phyloP scores from a whole-genome alignment of 2,113 vertebrate species.

The Halcyon senegalensis region DNA sequence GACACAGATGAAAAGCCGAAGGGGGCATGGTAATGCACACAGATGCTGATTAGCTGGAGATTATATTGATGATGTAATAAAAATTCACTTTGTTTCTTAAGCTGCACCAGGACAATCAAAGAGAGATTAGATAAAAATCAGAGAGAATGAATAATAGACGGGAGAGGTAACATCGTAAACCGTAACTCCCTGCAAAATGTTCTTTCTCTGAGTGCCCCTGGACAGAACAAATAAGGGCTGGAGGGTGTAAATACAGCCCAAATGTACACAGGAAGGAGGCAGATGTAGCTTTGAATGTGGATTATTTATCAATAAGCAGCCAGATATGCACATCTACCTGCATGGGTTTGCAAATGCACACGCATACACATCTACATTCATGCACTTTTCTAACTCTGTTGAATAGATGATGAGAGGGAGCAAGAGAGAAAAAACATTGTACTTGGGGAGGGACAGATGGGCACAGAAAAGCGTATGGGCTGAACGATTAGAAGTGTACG shows the following conservation, averaged over 20 bases:
- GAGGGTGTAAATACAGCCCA: not conserved
- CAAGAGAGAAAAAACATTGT: not conserved
- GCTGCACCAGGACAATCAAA: conserved; percentile 77
- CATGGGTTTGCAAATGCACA: fast-evolving
- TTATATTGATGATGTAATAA: conserved; percentile 86
- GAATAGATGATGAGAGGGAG: not conserved
- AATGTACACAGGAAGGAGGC: not conserved
- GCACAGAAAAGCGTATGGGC: not conserved
- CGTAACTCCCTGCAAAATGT: not conserved
- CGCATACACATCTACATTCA: not conserved
- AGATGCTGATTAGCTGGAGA: conserved; percentile 81
- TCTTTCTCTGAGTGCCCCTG: not conserved
- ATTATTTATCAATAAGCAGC: not conserved
- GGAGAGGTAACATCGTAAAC: conserved; percentile 52
- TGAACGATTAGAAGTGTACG: fast-evolving
- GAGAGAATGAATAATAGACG: conserved; percentile 76
- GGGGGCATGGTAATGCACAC: conserved; percentile 62
- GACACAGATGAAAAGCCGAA: conserved; percentile 66
- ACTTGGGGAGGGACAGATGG: not conserved
- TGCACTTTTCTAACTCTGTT: not conserved
- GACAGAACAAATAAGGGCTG: conserved; percentile 15
- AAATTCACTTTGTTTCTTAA: conserved; percentile 84
- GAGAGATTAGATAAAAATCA: conserved; percentile 81
- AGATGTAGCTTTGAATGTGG: not conserved
- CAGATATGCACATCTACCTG: not conserved